Percentiles rank a stretch among this genome's conserved stretches.
Conservation (phyloP, 2,113 vertebrate species). For the Prochilodus magdalenae region DNA sequence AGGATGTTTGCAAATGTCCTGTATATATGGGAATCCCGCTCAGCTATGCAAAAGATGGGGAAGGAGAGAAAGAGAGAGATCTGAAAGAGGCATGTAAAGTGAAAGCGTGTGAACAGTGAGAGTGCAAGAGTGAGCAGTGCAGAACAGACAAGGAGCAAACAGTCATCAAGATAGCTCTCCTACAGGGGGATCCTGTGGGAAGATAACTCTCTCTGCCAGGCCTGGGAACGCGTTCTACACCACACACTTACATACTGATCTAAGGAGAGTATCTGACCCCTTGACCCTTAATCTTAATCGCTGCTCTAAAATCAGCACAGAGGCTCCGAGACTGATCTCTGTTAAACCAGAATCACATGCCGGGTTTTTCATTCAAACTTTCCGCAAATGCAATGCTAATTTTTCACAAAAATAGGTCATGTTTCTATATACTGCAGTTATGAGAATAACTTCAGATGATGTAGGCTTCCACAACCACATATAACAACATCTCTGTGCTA, state of each 20-base stretch:
- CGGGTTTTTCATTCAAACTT: no score
- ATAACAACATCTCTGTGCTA: no score
- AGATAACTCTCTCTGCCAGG: slow-evolving; percentile 75
- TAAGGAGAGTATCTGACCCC: neutral
- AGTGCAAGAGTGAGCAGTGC: neutral
- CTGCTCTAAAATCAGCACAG: slow-evolving; percentile 67
- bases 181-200: slow-evolving; percentile 75
- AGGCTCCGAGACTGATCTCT: neutral
- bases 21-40: no score
- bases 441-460: no score
- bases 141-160: slow-evolving; percentile 68
- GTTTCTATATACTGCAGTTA: no score
- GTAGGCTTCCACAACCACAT: no score
- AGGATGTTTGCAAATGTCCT: no score
- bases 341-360: neutral
- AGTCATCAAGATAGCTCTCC: slow-evolving; percentile 80
- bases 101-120: neutral
- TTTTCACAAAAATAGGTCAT: no score
- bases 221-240: slow-evolving; percentile 77
- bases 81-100: neutral
- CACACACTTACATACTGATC: slow-evolving; percentile 65
- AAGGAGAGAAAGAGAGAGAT: neutral
- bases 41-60: no score
- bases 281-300: neutral
- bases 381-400: no score